Base-by-base conservation (phyloP, 2,888 invertebrate species). In the Eristalis arbustorum region DNA sequence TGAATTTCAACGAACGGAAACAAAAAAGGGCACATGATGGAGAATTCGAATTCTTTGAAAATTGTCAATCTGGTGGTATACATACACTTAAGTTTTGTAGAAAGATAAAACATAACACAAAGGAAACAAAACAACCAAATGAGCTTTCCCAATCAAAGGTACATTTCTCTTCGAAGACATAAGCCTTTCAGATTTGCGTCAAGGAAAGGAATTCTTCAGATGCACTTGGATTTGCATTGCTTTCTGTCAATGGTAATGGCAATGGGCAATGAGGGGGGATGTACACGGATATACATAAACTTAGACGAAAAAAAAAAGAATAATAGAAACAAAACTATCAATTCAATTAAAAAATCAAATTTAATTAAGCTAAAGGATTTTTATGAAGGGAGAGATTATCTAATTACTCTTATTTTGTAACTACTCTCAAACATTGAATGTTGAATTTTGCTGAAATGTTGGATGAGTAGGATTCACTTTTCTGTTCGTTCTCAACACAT, bases 321-420 rank as follows among this genome's bases (percentile, higher is more conserved):
- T 62, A 64, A 64, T 14, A 18, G 14, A 42, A 49, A 49, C 18
- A 31, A 63, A 49, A 13, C 63, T 63, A 72, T 72, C 23, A 72
- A 72, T 63, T 56, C 23, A 73, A 23, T 62, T 59, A 22, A 40
- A 25, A 71, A 75, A 73, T 57, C 49, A 66, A 69, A 85, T 42
- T 78, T 74, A 82, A 81, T 77, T 40, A 85, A 85, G 85, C 81
- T 69, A 82, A 74, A 71, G 77, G 77, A 85, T 63, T 25, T 77
- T 82, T 61, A 85, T 85, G 85, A 78, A 82, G 85, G 82, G 77
- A 78, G 82, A 82, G 74, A 85, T 85, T 85, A 85, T 85, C 85
- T 82, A 77, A 85, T 79, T 56, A 57, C 62, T 77, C 34, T 57
- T 72, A 49, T 63, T 42, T 40, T 72, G 71, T 71, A 66, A 85